Evolutionary conservation across 2,797 vertebrate species (phyloP), one percentile per base, ranked within the genome.

Genomic region (Oceanodroma leucorhoa): DNA sequence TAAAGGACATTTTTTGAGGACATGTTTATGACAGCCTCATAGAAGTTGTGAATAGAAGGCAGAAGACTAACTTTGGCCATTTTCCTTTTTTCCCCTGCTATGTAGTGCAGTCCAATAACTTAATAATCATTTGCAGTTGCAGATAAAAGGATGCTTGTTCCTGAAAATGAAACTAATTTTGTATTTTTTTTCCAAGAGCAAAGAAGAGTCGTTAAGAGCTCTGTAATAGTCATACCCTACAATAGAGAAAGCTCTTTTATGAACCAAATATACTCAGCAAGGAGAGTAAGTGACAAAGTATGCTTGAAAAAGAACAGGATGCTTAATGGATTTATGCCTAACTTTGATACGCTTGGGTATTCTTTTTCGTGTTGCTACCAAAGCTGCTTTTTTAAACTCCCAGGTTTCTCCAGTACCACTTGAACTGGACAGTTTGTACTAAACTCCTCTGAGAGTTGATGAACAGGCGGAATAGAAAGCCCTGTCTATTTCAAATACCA

Each of bases 161-260:
- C 66, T 81, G 58, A 93, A 83, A 90, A 82, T 69, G 15, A 78
- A 83, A 38, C 16, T 38, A 32, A 32, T 67, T 70, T 45, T 70
- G 15, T 43, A 4, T 27, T 38, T 76, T 69, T 83, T 67, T 83
- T 30, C 7, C 18, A 66, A 73, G 71, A 87, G 80, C 10, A 26
- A 62, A 43, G 57, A 76, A 53, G 4, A 69, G 6, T 76, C 2
- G 0, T 83, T 89, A 89, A 45, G 36, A 43, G 7, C 22, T 69
- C 51, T 58, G 4, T 76, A 77, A 61, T 3, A 20, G 23, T 64
- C 7, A 5, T 41, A 21, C 8, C 18, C 15, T 55, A 38, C 11
- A 97, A 96, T 83, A 93, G 94, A 67, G 50, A 87, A 94, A 78
- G 26, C 29, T 70, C 26, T 70, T 89, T 72, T 88, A 73, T 84